Percentiles rank a stretch among this genome's conserved stretches.
Evolutionary conservation across 2,113 vertebrate species (phyloP).

Genomic region (Caretta caretta): DNA sequence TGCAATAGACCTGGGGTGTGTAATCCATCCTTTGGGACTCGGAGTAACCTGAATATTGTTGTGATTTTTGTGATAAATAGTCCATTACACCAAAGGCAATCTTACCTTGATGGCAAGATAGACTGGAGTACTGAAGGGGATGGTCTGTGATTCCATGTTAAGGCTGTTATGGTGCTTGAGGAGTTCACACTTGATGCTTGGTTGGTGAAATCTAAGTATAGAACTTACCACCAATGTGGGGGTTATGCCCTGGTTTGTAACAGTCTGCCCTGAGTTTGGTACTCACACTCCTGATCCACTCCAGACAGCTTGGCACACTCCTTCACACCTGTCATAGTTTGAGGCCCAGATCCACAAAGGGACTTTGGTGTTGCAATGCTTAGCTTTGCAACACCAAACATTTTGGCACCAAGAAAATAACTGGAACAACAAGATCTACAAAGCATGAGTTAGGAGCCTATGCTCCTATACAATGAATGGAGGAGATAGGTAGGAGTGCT

Average conservation of each 20-base stretch:
- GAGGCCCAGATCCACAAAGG: no score
- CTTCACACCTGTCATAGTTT: no score
- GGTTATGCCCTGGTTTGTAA: no score
- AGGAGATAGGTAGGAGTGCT: no score
- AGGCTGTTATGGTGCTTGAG: not conserved
- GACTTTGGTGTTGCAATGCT: no score
- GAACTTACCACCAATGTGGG: not conserved
- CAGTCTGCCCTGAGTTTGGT: no score
- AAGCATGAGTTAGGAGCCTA: no score
- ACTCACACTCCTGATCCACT: no score
- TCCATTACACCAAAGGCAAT: not conserved
- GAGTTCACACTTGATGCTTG: not conserved
- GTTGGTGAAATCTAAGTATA: not conserved
- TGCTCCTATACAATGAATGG: no score
- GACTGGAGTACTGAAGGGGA: not conserved
- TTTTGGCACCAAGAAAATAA: not conserved
- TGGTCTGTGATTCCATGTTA: not conserved
- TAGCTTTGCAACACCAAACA: no score
- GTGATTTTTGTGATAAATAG: not conserved
- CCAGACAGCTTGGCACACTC: no score
- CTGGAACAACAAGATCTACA: not conserved
- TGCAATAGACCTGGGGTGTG: not conserved
- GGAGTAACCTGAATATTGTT: not conserved
- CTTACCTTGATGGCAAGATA: not conserved
- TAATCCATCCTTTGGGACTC: not conserved